Evolutionary conservation across 2,888 invertebrate genomes (phyloP), one percentile per base, ranked within the genome.

Genomic region (Muschampia plurimacula): DNA sequence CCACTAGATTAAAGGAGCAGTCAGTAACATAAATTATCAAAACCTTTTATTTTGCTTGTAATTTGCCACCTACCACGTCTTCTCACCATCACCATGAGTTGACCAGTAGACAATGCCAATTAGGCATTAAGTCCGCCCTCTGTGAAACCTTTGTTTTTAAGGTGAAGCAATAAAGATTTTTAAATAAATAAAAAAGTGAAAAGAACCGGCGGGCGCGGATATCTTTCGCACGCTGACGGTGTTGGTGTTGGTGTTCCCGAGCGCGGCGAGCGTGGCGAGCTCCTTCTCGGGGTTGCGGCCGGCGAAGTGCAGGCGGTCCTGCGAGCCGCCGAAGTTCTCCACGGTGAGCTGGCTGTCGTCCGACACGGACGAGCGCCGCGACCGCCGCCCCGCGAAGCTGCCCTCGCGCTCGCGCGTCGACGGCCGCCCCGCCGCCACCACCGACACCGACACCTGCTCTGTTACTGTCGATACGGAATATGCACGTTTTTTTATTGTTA

Each of bases 271-370:
- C 0, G 93, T 94, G 2, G 94, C 95, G 2, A 95, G 89, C 82
- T 97, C 97, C 89, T 97, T 97, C 89, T 98, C 98, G 0, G 97
- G 97, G 90, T 97, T 97, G 74, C 96, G 95, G 0, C 97, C 97
- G 62, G 98, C 96, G 86, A 97, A 97, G 92, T 97, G 97, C 80
- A 98, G 89, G 81, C 98, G 96, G 89, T 98, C 98, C 94, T 98
- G 98, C 78, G 97, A 97, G 73, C 98, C 98, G 64, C 98, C 98
- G 89, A 98, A 98, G 93, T 98, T 98, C 93, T 98, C 98, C 71
- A 98, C 97, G 0, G 98, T 98, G 79, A 98, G 95, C 88, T 98
- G 98, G 46, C 97, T 98, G 86, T 98, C 98, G 86, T 98, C 98
- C 0, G 92, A 84, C 67, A 97, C 95, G 78, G 98, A 98, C 85